Evolutionary conservation across 37 sponge, comb jelly and placozoan species (phyloP).

Genomic region (Amphimedon queenslandica): DNA sequence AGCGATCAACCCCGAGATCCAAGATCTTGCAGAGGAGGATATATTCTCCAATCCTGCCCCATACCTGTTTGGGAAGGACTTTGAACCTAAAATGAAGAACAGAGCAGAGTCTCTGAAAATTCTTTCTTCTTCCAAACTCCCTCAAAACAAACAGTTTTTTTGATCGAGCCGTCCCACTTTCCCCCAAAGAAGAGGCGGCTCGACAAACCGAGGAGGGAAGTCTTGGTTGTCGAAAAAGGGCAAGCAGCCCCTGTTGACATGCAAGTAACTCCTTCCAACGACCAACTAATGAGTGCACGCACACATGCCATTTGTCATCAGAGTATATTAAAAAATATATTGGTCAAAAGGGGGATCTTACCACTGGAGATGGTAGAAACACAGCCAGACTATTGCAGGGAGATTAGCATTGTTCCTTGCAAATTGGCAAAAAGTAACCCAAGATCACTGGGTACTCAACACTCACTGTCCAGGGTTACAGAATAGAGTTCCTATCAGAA

Average conservation of each 20-base stretch:
- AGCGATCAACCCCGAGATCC: neutral
- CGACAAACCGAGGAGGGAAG: neutral
- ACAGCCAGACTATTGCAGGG: conserved; percentile 4
- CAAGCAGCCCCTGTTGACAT: neutral
- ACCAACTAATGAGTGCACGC: neutral
- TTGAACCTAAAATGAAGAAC: neutral
- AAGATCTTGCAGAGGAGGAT: neutral
- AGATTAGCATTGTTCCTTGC: conserved; percentile 4
- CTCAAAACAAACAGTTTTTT: neutral
- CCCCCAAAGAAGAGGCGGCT: neutral
- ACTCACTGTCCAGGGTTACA: conserved; percentile 11
- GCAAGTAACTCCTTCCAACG: no score
- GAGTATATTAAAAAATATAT: neutral
- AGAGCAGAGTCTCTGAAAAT: neutral
- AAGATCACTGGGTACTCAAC: conserved; percentile 21
- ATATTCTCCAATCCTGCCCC: neutral
- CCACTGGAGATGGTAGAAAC: neutral
- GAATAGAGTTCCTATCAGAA: neutral
- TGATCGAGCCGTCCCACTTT: neutral
- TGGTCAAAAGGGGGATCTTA: neutral
- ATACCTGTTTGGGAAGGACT: neutral
- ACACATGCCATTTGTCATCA: neutral
- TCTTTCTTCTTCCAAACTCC: neutral
- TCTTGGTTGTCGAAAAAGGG: neutral
- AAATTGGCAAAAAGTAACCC: conserved; percentile 29